Percentiles rank a stretch among this genome's conserved stretches.
These are phyloP conservation scores for Zapornia atra DNA, from an alignment of 2,113 vertebrate genomes.

Conservation along the genomic window DNA sequence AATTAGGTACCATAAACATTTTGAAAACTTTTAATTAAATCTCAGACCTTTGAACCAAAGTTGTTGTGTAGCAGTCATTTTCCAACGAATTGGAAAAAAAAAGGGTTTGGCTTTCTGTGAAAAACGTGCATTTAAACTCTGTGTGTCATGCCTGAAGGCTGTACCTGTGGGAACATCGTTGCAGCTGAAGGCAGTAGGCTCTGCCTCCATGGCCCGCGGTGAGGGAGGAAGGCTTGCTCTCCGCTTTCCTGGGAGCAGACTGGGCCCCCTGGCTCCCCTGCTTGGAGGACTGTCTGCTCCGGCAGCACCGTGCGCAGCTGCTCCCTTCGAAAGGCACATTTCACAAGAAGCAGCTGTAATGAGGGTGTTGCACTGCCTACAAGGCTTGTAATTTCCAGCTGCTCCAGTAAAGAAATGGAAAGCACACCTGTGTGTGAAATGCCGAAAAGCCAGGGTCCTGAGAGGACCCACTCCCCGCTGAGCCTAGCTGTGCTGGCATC, in stretches of 20 bases:
- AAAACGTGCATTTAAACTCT: constrained; percentile 67
- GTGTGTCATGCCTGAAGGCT: constrained; percentile 54
- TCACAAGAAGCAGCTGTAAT: constrained; percentile 22
- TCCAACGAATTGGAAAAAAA: not conserved
- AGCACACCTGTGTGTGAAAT: fast-evolving
- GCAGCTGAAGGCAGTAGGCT: not conserved
- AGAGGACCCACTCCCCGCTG: fast-evolving
- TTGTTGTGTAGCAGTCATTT: not conserved
- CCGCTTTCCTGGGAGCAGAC: not conserved
- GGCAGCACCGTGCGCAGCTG: constrained; percentile 24
- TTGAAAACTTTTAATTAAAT: constrained; percentile 75
- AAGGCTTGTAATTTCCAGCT: not conserved
- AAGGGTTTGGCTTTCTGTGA: not conserved
- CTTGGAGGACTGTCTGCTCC: constrained; percentile 60
- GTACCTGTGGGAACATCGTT: not conserved
- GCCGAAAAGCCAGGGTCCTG: not conserved
- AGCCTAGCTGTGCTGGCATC: fast-evolving
- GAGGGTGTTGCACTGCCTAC: not conserved
- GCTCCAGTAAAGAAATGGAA: not conserved
- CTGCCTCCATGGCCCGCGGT: fast-evolving
- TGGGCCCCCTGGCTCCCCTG: not conserved
- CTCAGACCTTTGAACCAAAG: constrained; percentile 64
- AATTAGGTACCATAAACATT: constrained; percentile 73
- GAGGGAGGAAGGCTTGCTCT: not conserved
- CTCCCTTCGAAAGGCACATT: constrained; percentile 76